Evolutionary conservation across 1,140 invertebrate species (phyloP).

Genomic region (Cardiocondyla obscurior): DNA sequence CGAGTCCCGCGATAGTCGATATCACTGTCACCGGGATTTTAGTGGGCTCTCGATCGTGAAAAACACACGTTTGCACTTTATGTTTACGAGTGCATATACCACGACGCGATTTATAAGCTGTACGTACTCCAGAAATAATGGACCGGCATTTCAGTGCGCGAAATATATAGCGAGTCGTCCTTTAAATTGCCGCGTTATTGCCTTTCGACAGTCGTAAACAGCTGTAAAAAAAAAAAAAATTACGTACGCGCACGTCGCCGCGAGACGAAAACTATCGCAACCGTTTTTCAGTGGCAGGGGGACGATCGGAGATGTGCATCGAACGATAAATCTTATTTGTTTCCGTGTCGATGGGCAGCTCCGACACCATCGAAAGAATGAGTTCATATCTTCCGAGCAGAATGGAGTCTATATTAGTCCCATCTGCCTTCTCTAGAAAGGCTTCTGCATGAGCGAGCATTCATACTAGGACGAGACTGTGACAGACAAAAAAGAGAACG

Average conservation of each 20-base stretch:
- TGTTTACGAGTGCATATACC: slow-evolving; percentile 45
- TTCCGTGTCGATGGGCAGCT: slow-evolving; percentile 77
- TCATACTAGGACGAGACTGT: slow-evolving; percentile 66
- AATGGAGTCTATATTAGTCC: slow-evolving; percentile 83
- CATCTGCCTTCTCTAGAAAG: slow-evolving; percentile 79
- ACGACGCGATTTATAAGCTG: slow-evolving; percentile 26
- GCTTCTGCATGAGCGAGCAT: slow-evolving; percentile 78
- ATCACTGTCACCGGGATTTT: slow-evolving; percentile 49
- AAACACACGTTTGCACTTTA: slow-evolving; percentile 56
- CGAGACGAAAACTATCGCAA: slow-evolving; percentile 1
- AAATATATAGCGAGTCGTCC: background rate
- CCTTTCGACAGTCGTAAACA: background rate
- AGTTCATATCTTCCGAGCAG: slow-evolving; percentile 79
- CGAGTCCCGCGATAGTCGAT: slow-evolving; percentile 40
- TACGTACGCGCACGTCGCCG: too few species aligned
- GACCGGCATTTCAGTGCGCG: background rate
- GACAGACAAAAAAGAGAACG: slow-evolving; percentile 73
- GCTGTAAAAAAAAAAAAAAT: background rate
- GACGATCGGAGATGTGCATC: slow-evolving; percentile 22
- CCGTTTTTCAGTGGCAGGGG: slow-evolving; percentile 45
- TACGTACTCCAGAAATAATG: slow-evolving; percentile 22
- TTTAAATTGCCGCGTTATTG: background rate
- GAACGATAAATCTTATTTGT: slow-evolving; percentile 79
- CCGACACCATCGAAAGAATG: slow-evolving; percentile 75
- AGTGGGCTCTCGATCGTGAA: slow-evolving; percentile 55